These are phyloP conservation scores for Eospalax fontanierii DNA, from an alignment of 2,797 vertebrate genomes.

Conservation along the genomic window DNA sequence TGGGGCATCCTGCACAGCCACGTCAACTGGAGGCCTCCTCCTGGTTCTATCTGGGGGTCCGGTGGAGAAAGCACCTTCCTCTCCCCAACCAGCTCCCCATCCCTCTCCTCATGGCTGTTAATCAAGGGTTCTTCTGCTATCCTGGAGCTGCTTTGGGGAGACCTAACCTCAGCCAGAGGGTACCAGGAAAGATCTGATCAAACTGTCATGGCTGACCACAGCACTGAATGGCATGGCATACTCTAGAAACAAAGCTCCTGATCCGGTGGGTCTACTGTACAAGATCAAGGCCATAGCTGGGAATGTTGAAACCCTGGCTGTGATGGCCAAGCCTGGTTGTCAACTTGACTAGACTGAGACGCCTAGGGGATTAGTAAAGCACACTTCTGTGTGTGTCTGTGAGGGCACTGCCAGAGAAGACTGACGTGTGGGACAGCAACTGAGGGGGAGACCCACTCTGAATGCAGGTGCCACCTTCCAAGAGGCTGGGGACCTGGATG, in stretches of 20 bases:
- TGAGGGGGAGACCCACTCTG: background rate
- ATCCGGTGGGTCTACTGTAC: background rate
- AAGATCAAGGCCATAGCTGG: fast-evolving
- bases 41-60: background rate
- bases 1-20: background rate
- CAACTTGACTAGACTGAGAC: background rate
- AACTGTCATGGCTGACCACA: background rate
- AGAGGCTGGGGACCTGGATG: background rate
- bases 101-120: too few species aligned
- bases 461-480: background rate
- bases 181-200: background rate
- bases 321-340: background rate
- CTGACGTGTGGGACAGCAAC: too few species aligned
- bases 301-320: background rate
- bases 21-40: background rate
- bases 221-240: background rate
- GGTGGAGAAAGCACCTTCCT: background rate
- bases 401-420: background rate
- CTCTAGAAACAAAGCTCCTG: background rate
- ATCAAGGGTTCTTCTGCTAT: background rate
- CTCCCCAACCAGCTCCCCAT: too few species aligned
- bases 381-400: background rate
- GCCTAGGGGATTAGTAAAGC: background rate
- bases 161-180: too few species aligned
- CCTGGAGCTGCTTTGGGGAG: background rate